phyloP scores from a whole-genome alignment of 2,888 invertebrate species.

The Hirtodrosophila trivittata region DNA sequence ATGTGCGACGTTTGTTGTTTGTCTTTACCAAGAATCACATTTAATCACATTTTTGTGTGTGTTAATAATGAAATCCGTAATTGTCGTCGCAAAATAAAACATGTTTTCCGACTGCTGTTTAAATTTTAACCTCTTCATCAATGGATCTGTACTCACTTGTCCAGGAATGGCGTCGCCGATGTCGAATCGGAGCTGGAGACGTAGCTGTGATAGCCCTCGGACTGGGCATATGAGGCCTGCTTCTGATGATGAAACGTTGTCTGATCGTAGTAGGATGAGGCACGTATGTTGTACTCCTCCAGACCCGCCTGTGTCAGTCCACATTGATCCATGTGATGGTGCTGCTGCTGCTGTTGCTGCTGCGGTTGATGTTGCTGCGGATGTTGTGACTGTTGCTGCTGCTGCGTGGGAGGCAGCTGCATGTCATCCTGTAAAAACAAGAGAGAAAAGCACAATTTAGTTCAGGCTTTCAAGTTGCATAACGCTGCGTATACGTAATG shows the following conservation, averaged over 20 bases:
- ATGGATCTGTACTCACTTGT: slow-evolving; percentile 84
- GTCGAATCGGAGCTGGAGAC: slow-evolving; percentile 91
- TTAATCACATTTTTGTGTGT: slow-evolving; percentile 63
- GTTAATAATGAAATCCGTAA: slow-evolving; percentile 60
- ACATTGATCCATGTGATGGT: slow-evolving; percentile 78
- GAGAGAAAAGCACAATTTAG: slow-evolving; percentile 23
- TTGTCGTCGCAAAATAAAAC: slow-evolving; percentile 58
- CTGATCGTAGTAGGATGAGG: slow-evolving; percentile 85
- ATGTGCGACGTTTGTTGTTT: slow-evolving; percentile 52
- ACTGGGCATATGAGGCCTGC: slow-evolving; percentile 90
- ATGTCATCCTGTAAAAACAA: slow-evolving; percentile 81
- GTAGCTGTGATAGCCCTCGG: slow-evolving; percentile 92
- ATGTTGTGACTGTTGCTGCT: slow-evolving; percentile 24
- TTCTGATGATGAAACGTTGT: slow-evolving; percentile 87
- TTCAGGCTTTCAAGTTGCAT: slow-evolving; percentile 50
- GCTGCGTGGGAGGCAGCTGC: slow-evolving; percentile 49
- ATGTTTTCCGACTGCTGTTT: slow-evolving; percentile 40
- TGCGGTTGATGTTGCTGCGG: slow-evolving; percentile 32
- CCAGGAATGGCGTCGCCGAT: slow-evolving; percentile 90
- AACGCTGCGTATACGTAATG: slow-evolving; percentile 60
- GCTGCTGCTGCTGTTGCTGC: slow-evolving; percentile 13
- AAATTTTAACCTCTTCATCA: slow-evolving; percentile 1
- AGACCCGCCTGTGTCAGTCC: slow-evolving; percentile 88
- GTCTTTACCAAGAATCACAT: slow-evolving; percentile 70
- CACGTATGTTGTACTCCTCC: slow-evolving; percentile 88